phyloP scores from a whole-genome alignment of 2,113 vertebrate species.

The Ploceus nigricollis region DNA sequence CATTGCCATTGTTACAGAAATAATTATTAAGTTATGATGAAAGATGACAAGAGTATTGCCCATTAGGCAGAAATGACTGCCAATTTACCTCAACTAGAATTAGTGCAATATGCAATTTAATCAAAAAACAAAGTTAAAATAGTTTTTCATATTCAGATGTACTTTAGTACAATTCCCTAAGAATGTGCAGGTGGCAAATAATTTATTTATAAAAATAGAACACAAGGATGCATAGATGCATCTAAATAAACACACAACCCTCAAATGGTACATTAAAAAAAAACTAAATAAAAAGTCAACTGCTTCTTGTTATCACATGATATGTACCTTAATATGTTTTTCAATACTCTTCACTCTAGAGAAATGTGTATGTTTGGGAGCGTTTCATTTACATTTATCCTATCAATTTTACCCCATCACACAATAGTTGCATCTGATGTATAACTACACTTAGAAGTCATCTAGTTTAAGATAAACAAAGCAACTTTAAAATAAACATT shows the following conservation, averaged over 20 bases:
- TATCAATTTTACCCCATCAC: background rate
- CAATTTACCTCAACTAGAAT: background rate
- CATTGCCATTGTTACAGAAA: background rate
- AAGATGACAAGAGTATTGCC: background rate
- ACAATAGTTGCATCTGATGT: background rate
- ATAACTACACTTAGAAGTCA: background rate
- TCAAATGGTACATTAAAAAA: background rate
- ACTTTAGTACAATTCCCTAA: background rate
- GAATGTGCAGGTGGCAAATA: background rate
- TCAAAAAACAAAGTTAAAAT: background rate
- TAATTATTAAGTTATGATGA: background rate
- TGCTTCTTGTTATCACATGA: background rate
- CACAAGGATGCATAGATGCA: background rate
- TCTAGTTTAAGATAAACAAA: background rate
- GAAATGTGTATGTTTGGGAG: fast-evolving
- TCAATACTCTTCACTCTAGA: background rate
- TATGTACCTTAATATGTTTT: background rate
- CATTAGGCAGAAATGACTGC: background rate
- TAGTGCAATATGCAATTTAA: background rate
- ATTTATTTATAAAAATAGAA: background rate
- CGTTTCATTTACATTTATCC: background rate
- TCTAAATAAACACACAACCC: background rate
- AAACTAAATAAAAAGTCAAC: background rate
- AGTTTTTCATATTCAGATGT: background rate
- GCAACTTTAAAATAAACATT: background rate